Evolutionary conservation across 2,113 vertebrate genomes (phyloP), one percentile per base, ranked within the genome.

Genomic region (Leptodactylus fuscus): DNA sequence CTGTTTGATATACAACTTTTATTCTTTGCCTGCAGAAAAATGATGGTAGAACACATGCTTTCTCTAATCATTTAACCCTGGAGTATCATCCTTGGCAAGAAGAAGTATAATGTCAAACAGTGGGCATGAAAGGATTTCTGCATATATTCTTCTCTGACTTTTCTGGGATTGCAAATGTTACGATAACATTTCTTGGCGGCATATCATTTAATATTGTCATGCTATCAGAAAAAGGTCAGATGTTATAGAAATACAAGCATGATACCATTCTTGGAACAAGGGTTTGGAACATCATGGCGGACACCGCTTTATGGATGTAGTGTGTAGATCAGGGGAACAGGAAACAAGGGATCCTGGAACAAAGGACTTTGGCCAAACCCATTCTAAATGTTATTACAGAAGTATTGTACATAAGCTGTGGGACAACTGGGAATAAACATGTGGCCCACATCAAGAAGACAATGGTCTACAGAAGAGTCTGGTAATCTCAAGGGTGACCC

Each of bases 1-100:
- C 77, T 62, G 22, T 80, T 80, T 80, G 32, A 62, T 62, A 44
- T 80, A 80, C 77, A 80, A 80, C 22, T 55, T 80, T 80, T 62
- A 62, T 80, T 62, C 55, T 62, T 80, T 80, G 77, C 53, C 77
- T 80, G 51, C 29, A 80, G 77, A 62, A 44, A 62, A 80, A 62
- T 41, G 77, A 60, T 44, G 36, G 55, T 60, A 41, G 15, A 80
- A 79, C 51, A 79, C 53, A 79, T 79, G 76, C 53, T 58, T 79
- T 55, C 51, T 20, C 51, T 41, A 60, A 80, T 80, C 36, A 44
- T 80, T 80, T 80, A 80, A 80, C 49, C 77, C 77, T 27, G 36
- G 53, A 62, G 77, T 62, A 38, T 60, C 53, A 20, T 80, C 55
- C 20, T 80, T 80, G 73, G 48, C 73, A 49, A 76, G 48, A 76